A percentile compares a stretch with the other conserved stretches of the same genome.
These are phyloP conservation scores for Ectemnius continuus DNA, from an alignment of 2,888 invertebrate genomes.

Conservation along the genomic window DNA sequence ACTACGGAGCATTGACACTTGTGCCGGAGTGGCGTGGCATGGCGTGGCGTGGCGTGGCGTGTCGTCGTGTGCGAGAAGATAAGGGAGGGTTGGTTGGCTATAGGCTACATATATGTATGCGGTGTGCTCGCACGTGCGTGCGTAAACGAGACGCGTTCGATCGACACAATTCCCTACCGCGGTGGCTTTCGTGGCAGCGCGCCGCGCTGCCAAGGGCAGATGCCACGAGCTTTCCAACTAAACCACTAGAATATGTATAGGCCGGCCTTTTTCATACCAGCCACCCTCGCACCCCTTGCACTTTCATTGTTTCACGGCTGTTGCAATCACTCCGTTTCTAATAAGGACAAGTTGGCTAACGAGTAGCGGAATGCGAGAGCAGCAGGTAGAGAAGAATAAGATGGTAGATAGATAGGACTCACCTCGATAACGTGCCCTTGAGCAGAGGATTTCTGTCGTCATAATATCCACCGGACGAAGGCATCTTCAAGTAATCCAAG, in stretches of 20 bases:
- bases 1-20: too few species aligned
- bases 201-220: conserved; percentile 25
- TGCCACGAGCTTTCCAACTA: conserved; percentile 6
- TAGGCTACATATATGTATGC: too few species aligned
- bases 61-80: too few species aligned
- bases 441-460: conserved; percentile 81
- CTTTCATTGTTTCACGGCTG: too few species aligned
- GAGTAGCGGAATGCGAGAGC: background rate
- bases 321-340: too few species aligned
- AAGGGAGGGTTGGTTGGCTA: too few species aligned
- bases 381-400: background rate
- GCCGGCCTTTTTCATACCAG: background rate
- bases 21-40: too few species aligned
- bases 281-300: too few species aligned
- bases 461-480: conserved; percentile 79
- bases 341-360: background rate
- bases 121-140: conserved; percentile 19
- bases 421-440: conserved; percentile 82
- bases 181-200: conserved; percentile 20
- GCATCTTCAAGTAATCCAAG: conserved; percentile 77
- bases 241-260: too few species aligned
- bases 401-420: conserved; percentile 54
- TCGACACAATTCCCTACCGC: conserved; percentile 28
- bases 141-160: conserved; percentile 27
- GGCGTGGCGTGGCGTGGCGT: too few species aligned